Conservation (phyloP, 1,140 invertebrate genomes). For the Papilio machaon region DNA sequence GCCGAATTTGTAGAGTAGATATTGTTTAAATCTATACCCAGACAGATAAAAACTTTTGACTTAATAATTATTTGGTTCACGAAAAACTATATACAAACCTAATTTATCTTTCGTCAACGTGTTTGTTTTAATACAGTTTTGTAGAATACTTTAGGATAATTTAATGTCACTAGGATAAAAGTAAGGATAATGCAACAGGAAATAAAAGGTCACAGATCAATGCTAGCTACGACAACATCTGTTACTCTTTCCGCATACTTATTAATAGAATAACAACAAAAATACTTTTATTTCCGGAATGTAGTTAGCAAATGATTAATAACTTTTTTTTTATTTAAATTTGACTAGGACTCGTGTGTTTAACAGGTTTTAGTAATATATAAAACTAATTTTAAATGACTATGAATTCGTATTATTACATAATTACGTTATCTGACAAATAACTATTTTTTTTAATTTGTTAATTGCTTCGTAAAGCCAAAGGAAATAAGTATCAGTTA, state of each 20-base stretch:
- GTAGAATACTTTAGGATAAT: not conserved
- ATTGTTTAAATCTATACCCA: too few species aligned
- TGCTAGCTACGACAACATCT: not conserved
- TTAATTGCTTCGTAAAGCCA: too few species aligned
- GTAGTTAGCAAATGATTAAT: not conserved
- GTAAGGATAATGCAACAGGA: not conserved
- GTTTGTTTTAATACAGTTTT: not conserved
- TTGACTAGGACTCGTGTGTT: too few species aligned
- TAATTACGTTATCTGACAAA: too few species aligned
- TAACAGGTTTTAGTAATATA: too few species aligned
- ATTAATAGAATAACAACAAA: not conserved
- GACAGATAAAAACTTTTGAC: too few species aligned
- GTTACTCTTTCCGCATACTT: not conserved
- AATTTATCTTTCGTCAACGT: not conserved
- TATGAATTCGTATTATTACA: too few species aligned
- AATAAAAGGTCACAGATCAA: conserved; percentile 6
- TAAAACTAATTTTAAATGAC: too few species aligned
- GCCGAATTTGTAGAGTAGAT: too few species aligned
- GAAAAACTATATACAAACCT: not conserved
- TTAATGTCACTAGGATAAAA: not conserved
- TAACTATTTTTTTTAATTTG: too few species aligned
- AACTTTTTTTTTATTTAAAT: not conserved
- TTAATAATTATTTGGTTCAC: not conserved
- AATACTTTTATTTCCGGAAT: not conserved
- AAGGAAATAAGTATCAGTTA: too few species aligned